These are phyloP conservation scores for Muscina levida DNA, from an alignment of 2,888 invertebrate species.

Conservation along the genomic window DNA sequence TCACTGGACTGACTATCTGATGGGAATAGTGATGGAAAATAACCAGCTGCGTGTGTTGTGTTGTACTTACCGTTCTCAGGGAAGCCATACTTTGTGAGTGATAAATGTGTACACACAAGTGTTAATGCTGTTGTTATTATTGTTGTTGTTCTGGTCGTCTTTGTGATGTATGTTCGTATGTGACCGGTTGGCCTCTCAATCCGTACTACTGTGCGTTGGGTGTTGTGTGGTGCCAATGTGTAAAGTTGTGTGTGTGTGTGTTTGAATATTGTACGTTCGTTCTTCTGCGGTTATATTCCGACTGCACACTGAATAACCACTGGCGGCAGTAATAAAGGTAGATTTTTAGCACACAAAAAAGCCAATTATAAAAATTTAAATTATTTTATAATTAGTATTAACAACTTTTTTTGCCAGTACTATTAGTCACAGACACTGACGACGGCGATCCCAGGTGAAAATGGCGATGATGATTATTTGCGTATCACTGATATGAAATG, in stretches of 20 bases:
- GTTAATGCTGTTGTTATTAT: neutral
- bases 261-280: neutral
- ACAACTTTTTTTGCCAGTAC: constrained; percentile 6
- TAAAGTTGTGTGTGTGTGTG: neutral
- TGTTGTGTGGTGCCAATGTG: neutral
- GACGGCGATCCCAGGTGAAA: neutral
- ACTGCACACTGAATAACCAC: too few species aligned
- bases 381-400: constrained; percentile 13
- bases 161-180: too few species aligned
- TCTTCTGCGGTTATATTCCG: too few species aligned
- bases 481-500: neutral
- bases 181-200: neutral
- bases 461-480: neutral
- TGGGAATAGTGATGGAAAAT: constrained; percentile 7
- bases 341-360: neutral
- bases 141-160: neutral
- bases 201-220: neutral
- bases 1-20: too few species aligned
- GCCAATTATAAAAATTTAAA: neutral
- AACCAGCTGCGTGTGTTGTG: neutral
- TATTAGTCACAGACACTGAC: constrained; percentile 1
- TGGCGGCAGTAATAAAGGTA: neutral
- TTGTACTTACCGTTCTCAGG: constrained; percentile 27
- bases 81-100: constrained; percentile 5
- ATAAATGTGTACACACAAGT: too few species aligned